Evolutionary conservation across 1,140 invertebrate genomes (phyloP), one percentile per base, ranked within the genome.

Genomic region (Hormaphis cornu): DNA sequence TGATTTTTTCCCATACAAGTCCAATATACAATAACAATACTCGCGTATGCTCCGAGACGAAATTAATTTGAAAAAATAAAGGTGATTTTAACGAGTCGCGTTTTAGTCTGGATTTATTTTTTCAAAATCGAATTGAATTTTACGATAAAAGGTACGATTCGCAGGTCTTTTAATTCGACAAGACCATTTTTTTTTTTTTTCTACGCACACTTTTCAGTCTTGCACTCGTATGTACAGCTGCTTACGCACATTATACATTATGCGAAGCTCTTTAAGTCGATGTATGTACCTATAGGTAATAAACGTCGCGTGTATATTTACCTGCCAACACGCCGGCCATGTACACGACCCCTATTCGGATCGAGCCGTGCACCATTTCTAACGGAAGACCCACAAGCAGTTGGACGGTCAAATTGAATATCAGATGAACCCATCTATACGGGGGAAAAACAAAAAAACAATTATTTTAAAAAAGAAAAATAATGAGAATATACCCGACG

Each of bases 341-440:
- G 80, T 98, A 98, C 66, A 97, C 91, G 69, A 89, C 86, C 20
- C 87, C 90, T 74, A 95, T 93, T 72, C 94, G 83, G 54, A 87
- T 81, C 28, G 89, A 92, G 6, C 93, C 93, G 78, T 97, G 94
- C n/a, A 96, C 92, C 93, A 97, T 97, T 81, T 97, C 95, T 73
- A 97, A 78, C 1, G 94, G 93, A 71, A 96, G 82, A 44, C 95
- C 95, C 72, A 97, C 90, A 71, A 91, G 79, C 71, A 93, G 80
- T 81, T 97, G 94, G 26, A 97, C 91, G 28, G 92, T 84, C 72
- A 97, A 84, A 81, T 97, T 97, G 82, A 97, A 97, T 26, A 93
- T 85, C 72, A 97, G 82, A 80, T 97, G 94, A 56, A 96, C 84
- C 93, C 93, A 97, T 76, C 89, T 91, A 82, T n/a, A n/a, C n/a